Conservation (phyloP, 2,113 vertebrate species). For the Cathartes aura region DNA sequence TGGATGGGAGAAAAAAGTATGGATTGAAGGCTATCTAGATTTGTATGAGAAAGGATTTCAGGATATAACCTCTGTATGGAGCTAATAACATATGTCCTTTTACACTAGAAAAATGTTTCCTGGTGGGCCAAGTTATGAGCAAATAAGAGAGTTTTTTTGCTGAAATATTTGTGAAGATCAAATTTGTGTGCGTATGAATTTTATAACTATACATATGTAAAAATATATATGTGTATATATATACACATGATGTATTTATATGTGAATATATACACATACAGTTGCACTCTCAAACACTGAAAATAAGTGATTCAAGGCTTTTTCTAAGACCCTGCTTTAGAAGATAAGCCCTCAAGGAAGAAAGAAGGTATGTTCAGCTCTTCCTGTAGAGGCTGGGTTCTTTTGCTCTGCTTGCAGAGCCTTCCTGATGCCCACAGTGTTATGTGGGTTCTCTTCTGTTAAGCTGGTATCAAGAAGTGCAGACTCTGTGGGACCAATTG, state of each 20-base stretch:
- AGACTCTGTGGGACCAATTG: slow-evolving; percentile 6
- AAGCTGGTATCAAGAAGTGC: neutral
- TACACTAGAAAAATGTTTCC: neutral
- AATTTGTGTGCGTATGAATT: neutral
- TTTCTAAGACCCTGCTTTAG: neutral
- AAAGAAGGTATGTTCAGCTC: neutral
- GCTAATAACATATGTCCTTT: neutral
- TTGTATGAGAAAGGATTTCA: neutral
- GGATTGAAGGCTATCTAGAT: neutral
- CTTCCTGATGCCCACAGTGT: neutral
- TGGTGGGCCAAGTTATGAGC: neutral
- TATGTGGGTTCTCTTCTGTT: neutral
- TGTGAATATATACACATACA: neutral
- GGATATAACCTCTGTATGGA: neutral
- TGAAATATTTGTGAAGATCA: neutral
- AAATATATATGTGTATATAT: neutral
- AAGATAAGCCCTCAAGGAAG: neutral
- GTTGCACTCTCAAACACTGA: neutral
- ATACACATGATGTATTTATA: neutral
- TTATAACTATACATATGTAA: neutral
- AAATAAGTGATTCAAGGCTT: neutral
- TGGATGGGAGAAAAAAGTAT: neutral
- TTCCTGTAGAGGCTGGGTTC: neutral
- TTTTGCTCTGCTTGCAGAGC: neutral
- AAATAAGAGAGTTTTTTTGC: neutral